Conservation (phyloP, 2,113 vertebrate genomes). For the Crotalus viridis region DNA sequence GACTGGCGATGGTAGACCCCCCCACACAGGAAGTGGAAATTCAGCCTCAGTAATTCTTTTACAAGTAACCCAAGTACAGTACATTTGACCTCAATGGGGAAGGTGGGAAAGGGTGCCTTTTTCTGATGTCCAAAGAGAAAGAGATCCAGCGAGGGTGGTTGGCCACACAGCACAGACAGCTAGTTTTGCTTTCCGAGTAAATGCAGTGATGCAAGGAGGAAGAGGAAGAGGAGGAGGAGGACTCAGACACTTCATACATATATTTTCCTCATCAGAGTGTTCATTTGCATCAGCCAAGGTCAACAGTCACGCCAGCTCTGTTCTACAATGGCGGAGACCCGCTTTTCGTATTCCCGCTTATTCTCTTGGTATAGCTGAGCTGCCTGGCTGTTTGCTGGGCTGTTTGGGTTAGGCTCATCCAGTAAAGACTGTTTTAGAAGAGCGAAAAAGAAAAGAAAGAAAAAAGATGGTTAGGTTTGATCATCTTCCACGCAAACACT, state of each 20-base stretch:
- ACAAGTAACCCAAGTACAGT: slow-evolving; percentile 92
- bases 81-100: slow-evolving; percentile 79
- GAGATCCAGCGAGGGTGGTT: slow-evolving; percentile 77
- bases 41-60: slow-evolving; percentile 72
- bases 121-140: slow-evolving; percentile 77
- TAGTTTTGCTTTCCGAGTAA: slow-evolving; percentile 88
- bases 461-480: slow-evolving; percentile 26
- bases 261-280: slow-evolving; percentile 82
- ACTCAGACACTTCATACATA: slow-evolving; percentile 79
- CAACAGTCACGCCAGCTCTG: slow-evolving; percentile 99
- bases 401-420: slow-evolving; percentile 98
- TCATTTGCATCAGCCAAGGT: slow-evolving; percentile 78
- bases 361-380: slow-evolving; percentile 99
- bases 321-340: slow-evolving; percentile 98
- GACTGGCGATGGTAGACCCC: slow-evolving; percentile 59
- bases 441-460: background rate
- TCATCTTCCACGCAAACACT: background rate
- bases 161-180: slow-evolving; percentile 87
- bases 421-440: slow-evolving; percentile 83
- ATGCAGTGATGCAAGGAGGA: slow-evolving; percentile 81
- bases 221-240: slow-evolving; percentile 71
- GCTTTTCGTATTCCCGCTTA: slow-evolving; percentile 97
- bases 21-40: slow-evolving; percentile 61
- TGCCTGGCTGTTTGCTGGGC: slow-evolving; percentile 98
- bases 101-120: slow-evolving; percentile 63